Base-by-base conservation (phyloP, 2,113 vertebrate genomes). In the Aegotheles bennettii region DNA sequence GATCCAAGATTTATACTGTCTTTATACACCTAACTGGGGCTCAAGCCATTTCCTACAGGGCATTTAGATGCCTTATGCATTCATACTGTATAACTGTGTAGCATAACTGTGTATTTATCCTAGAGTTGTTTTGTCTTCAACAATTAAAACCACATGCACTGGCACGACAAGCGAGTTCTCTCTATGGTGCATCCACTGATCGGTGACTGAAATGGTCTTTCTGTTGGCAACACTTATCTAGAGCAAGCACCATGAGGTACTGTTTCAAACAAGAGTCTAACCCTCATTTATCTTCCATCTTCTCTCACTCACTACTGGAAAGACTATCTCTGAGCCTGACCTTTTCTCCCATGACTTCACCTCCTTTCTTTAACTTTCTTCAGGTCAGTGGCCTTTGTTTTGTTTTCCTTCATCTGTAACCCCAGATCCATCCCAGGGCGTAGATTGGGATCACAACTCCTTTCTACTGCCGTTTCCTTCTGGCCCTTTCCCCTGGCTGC, bases 371-470 rank as follows among this genome's bases (percentile, higher is more conserved):
- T 70, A 16, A 45, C 42, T 28, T 67, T 56, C 43, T 48, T 75
- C 48, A 65, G 0, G 0, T 14, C 61, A 76, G 11, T 23, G 31
- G 9, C 20, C 7, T 88, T 85, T 56, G 50, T 40, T 82, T 51
- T 51, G n/a, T 79, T 69, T 90, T 53, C 24, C 25, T 76, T 60
- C 54, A 73, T 43, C 43, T 56, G 5, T 16, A 68, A 56, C 9
- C 20, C 15, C 16, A 16, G 26, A 74, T 21, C 60, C 18, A 67
- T 4, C 7, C 31, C 45, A 91, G 20, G n/a, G 36, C 13, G 59
- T 0, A 79, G 23, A 29, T 0, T 19, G 36, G 23, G 33, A 86
- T 31, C 16, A 43, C 25, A 73, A 61, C 3, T 57, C 10, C n/a
- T 5, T 9, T 43, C 16, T 15, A 4, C 6, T 48, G 28, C 6